Evolutionary conservation across 2,888 invertebrate species (phyloP), one percentile per base, ranked within the genome.

Genomic region (Leptinotarsa tumamoca): DNA sequence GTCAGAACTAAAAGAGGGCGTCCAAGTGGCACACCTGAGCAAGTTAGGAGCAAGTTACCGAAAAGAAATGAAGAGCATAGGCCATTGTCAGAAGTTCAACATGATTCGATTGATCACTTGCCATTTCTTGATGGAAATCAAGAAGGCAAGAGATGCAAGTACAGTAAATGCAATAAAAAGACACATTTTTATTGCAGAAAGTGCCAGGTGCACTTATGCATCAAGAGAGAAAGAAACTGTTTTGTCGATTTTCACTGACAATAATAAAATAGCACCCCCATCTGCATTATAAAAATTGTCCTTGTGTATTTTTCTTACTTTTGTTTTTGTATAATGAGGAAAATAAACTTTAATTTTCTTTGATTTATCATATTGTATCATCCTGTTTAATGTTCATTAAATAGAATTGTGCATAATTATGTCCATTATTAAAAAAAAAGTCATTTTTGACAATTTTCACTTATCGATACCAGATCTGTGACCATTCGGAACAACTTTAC

Each of bases 121-220:
- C 52, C 68, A 50, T 43, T 18, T 27, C 23, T 51, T 68, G 50
- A 50, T 21, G 51, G 49, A 18, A 68, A 68, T 43, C n/a, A 68
- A 43, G 33, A 43, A n/a, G 50, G 49, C 23, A 49, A 33, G 15
- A 51, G 50, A n/a, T 68, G 68, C 21, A 68, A 68, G 49, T 15
- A 43, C 17, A 15, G 17, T 43, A 50, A 50, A 23, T 68, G 68
- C 18, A 2, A 68, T 23, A 15, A 49, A 68, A 21, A 68, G 33
- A 33, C 7, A 49, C 17, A 68, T 43, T 51, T 68, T n/a, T 43
- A 43, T 33, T 68, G 68, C 68, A 14, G 14, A 27, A 67, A 67
- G 43, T 67, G 67, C 49, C 33, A 51, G 17, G 68, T 51, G 23
- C 68, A 68, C 68, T 43, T 5, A 43, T 68, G 68, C 49, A 50